Evolutionary conservation across 1,140 invertebrate species (phyloP), one percentile per base, ranked within the genome.

Genomic region (Trachymyrmex cornetzi): DNA sequence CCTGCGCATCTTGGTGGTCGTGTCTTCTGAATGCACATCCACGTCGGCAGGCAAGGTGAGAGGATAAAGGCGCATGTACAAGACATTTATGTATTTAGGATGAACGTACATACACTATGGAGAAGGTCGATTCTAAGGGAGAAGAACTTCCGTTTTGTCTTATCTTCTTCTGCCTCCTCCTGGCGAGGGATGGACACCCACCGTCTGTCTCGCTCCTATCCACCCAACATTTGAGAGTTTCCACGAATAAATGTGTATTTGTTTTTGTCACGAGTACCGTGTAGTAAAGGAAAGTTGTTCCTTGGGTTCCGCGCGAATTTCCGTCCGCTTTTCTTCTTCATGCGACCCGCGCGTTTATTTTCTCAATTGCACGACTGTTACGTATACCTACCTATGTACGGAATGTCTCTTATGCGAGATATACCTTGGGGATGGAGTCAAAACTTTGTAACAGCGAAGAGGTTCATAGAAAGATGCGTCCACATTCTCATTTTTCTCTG

Each of bases 161-260:
- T 84, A 82, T 74, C 80, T 59, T 48, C 67, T 50, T 82, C 67
- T 74, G 5, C 9, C 27, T 9, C 24, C 44, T 27, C n/a, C 16
- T 7, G 44, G 38, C 12, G 38, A 84, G 80, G 80, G 34, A 38
- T 84, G 55, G 55, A 75, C 55, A 59, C 72, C 14, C 34, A 66
- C 9, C 38, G 55, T 74, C 38, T 12, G 22, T 53, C 6, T 72
- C 24, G 24, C 24, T 24, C 12, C 27, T 24, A 27, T 34, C 69
- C 38, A 3, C 27, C 63, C 16, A 48, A 80, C 30, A 59, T 48
- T 48, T 34, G 80, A 74, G 53, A 82, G 55, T 84, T 75, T 61
- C 69, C 80, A 55, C 55, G 69, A 75, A 84, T 84, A 84, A 84
- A 75, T 84, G 80, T 84, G 24, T 84, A 84, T 84, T 59, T 84